Evolutionary conservation across 2,113 vertebrate genomes (phyloP).

Genomic region (Psophia crepitans): DNA sequence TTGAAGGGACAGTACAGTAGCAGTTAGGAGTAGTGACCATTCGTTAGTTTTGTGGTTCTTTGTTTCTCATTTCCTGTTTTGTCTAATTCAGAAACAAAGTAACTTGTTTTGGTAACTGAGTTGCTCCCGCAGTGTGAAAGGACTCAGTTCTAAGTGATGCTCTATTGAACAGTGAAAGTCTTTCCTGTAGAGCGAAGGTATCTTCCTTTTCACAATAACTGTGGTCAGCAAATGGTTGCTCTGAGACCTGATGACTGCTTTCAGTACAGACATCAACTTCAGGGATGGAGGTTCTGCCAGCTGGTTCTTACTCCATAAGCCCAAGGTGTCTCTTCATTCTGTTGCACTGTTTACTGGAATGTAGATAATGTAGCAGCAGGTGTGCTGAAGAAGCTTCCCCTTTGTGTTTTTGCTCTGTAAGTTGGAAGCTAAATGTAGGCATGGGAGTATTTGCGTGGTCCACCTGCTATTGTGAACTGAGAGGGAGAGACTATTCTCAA

Average conservation of each 20-base stretch:
- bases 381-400: not conserved
- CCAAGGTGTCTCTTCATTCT: not conserved
- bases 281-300: not conserved
- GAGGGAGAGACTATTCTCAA: not conserved
- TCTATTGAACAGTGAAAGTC: not conserved
- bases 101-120: not conserved
- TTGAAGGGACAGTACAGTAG: not conserved
- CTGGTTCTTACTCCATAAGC: not conserved
- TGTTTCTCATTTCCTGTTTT: too few species aligned
- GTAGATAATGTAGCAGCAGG: not conserved
- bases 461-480: not conserved
- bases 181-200: not conserved
- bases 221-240: not conserved
- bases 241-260: rapidly evolving
- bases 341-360: not conserved
- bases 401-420: not conserved
- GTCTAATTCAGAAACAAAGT: too few species aligned
- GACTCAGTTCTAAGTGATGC: not conserved
- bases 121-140: not conserved
- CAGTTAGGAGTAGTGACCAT: not conserved
- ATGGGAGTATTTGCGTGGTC: not conserved
- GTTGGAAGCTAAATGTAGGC: not conserved
- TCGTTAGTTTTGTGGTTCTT: not conserved
- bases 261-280: not conserved
- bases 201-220: not conserved